Evolutionary conservation across 2,888 invertebrate species (phyloP).

Genomic region (Phortica okadai): DNA sequence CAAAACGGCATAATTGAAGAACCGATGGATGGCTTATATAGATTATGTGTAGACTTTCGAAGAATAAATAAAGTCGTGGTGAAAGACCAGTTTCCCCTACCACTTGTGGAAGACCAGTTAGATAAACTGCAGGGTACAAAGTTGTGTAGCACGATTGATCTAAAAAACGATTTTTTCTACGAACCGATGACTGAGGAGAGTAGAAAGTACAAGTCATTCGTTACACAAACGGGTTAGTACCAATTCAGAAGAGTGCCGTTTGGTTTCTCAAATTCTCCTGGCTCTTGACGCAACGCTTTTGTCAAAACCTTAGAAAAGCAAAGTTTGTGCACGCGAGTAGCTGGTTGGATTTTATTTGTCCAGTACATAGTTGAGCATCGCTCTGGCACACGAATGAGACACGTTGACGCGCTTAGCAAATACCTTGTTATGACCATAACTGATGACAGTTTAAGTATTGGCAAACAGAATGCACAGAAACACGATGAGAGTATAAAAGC

Average conservation of each 20-base stretch:
- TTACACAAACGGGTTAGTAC: slow-evolving; percentile 7
- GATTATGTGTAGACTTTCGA: slow-evolving; percentile 70
- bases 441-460: no score
- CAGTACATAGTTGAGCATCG: slow-evolving; percentile 53
- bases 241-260: slow-evolving; percentile 19
- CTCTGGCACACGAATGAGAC: background rate
- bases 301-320: slow-evolving; percentile 59
- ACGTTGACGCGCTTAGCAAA: no score
- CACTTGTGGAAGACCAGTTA: slow-evolving; percentile 29
- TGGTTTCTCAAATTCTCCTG: slow-evolving; percentile 6
- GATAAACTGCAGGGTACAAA: slow-evolving; percentile 30
- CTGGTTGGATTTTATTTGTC: slow-evolving; percentile 36
- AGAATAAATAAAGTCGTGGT: slow-evolving; percentile 64
- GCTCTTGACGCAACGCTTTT: slow-evolving; percentile 36
- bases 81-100: slow-evolving; percentile 66
- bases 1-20: slow-evolving; percentile 5
- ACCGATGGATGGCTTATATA: background rate
- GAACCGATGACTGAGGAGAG: slow-evolving; percentile 36
- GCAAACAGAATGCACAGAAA: no score
- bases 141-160: slow-evolving; percentile 28
- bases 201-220: slow-evolving; percentile 36
- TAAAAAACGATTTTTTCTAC: slow-evolving; percentile 36
- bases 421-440: no score
- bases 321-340: slow-evolving; percentile 48
- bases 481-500: no score